Conservation (phyloP, 2,888 invertebrate species). For the Tiphia femorata region DNA sequence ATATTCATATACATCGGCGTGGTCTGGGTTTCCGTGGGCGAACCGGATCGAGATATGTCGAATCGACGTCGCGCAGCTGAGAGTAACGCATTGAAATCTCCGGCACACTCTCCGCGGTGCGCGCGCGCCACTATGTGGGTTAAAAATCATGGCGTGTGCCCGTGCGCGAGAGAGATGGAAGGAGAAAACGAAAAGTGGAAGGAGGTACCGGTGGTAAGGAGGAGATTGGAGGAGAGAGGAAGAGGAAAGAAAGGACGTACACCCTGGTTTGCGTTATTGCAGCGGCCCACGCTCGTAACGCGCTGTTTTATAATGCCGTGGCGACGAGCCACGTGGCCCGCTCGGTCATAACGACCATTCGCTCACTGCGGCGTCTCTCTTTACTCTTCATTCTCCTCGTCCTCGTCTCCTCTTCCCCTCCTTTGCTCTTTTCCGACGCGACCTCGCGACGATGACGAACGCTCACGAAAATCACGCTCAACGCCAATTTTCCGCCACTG, state of each 20-base stretch:
- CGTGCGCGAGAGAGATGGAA: constrained; percentile 10
- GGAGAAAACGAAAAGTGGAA: constrained; percentile 11
- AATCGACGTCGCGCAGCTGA: constrained; percentile 57
- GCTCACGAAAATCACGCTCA: too few relatives aligned
- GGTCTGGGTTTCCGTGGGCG: constrained; percentile 61
- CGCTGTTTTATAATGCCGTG: constrained; percentile 59
- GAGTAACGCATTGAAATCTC: constrained; percentile 58
- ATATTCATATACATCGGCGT: constrained; percentile 63
- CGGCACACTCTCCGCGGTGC: constrained; percentile 21
- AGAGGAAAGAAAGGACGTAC: constrained; percentile 24
- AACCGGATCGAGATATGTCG: constrained; percentile 67
- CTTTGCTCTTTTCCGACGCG: too few relatives aligned
- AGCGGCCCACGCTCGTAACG: constrained; percentile 59
- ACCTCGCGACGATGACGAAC: too few relatives aligned
- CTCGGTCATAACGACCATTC: too few relatives aligned
- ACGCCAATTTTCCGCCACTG: too few relatives aligned
- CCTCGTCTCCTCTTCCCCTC: too few relatives aligned
- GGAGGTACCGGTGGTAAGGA: neutral
- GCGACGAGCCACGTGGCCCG: constrained; percentile 44
- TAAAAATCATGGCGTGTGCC: constrained; percentile 31
- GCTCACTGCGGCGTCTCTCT: too few relatives aligned
- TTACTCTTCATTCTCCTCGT: too few relatives aligned
- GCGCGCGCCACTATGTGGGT: constrained; percentile 43
- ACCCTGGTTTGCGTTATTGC: constrained; percentile 30
- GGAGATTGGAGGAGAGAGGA: too few relatives aligned